Percentiles rank a stretch among this genome's conserved stretches.
phyloP scores from a whole-genome alignment of 2,888 invertebrate genomes.

The Apotomis betuletana region DNA sequence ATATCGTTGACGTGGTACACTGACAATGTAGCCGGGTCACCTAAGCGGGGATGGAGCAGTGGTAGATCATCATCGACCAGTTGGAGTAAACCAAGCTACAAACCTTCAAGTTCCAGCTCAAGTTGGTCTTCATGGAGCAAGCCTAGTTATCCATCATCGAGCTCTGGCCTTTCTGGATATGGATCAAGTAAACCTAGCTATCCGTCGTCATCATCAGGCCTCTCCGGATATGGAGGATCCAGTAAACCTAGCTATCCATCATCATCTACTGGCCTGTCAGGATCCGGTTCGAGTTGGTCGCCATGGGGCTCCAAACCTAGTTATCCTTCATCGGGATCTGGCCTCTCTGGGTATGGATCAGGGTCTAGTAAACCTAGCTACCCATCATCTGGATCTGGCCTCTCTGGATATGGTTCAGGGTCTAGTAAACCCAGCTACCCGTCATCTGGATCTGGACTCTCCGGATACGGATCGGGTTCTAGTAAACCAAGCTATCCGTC shows the following conservation, averaged over 20 bases:
- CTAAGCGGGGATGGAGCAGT: slow-evolving; percentile 45
- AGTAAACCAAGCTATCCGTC: slow-evolving; percentile 45
- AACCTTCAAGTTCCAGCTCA: slow-evolving; percentile 45
- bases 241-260: slow-evolving; percentile 35
- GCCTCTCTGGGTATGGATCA: slow-evolving; percentile 45
- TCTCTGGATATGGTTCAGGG: too few species aligned
- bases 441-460: slow-evolving; percentile 36
- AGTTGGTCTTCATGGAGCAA: slow-evolving; percentile 40
- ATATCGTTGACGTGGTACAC: slow-evolving; percentile 55
- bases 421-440: slow-evolving; percentile 44
- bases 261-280: slow-evolving; percentile 48
- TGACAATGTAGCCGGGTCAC: slow-evolving; percentile 52
- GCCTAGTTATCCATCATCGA: slow-evolving; percentile 25
- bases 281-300: slow-evolving; percentile 41
- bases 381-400: too few species aligned
- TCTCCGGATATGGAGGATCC: slow-evolving; percentile 47
- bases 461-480: not conserved
- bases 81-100: slow-evolving; percentile 33
- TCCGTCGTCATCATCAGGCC: slow-evolving; percentile 45
- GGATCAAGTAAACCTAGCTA: slow-evolving; percentile 26
- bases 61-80: slow-evolving; percentile 44
- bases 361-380: slow-evolving; percentile 37
- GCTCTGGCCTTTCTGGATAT: slow-evolving; percentile 34
- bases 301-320: slow-evolving; percentile 41
- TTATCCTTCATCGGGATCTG: slow-evolving; percentile 41